Percentiles rank a stretch among this genome's conserved stretches.
phyloP scores from a whole-genome alignment of 2,888 invertebrate species.

The Trissoscelio sp. region DNA sequence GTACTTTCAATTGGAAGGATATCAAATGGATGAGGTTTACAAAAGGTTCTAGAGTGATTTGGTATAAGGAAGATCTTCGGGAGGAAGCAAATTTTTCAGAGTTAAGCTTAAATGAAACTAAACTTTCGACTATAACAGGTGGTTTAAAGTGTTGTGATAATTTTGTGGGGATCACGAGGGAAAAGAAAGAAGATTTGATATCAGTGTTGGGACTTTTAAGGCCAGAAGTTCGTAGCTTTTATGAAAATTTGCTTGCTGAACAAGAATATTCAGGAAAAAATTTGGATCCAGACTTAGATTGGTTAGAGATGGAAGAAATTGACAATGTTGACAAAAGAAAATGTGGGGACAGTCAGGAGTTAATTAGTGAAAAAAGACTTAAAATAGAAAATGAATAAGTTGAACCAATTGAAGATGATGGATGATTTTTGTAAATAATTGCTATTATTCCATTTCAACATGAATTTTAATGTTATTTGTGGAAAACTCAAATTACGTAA shows the following conservation, averaged over 20 bases:
- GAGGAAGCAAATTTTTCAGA: slow-evolving; percentile 5
- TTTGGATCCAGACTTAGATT: slow-evolving; percentile 31
- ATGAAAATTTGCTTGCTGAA: slow-evolving; percentile 16
- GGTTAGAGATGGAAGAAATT: slow-evolving; percentile 5
- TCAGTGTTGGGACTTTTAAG: slow-evolving; percentile 51
- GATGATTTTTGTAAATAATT: too few species aligned
- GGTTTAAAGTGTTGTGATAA: background rate
- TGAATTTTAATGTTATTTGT: too few species aligned
- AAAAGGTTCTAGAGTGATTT: slow-evolving; percentile 2
- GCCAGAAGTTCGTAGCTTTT: slow-evolving; percentile 28
- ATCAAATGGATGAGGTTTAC: slow-evolving; percentile 27
- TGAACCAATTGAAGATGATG: too few species aligned
- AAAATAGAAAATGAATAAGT: too few species aligned
- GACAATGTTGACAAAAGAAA: too few species aligned
- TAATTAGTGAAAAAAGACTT: too few species aligned
- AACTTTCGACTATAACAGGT: background rate
- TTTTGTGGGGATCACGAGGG: slow-evolving; percentile 32
- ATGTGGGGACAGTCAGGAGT: too few species aligned
- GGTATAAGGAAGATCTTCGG: slow-evolving; percentile 7
- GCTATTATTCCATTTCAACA: too few species aligned
- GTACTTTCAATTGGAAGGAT: background rate
- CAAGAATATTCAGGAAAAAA: background rate
- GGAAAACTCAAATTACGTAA: too few species aligned
- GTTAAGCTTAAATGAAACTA: background rate
- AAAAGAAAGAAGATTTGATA: slow-evolving; percentile 65